Evolutionary conservation across 2,113 vertebrate species (phyloP).

Genomic region (Ceratotherium simum): DNA sequence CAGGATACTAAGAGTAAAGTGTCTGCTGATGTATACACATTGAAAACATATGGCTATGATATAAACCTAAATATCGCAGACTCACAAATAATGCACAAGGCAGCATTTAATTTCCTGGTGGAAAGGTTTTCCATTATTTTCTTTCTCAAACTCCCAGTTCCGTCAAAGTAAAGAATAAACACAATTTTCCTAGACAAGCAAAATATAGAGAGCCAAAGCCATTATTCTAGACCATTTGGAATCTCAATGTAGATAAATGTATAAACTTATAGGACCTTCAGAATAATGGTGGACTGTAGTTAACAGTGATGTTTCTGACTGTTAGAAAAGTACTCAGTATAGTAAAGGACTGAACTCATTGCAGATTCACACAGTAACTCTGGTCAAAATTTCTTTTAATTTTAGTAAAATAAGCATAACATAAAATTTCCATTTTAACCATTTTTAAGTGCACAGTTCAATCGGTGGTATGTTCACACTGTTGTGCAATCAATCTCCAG

Average conservation of each 20-base stretch:
- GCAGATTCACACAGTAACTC: neutral
- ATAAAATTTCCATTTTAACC: neutral
- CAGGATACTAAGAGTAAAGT: neutral
- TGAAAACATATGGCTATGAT: conserved; percentile 50
- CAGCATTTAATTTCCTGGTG: conserved; percentile 64
- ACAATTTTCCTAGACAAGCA: conserved; percentile 20
- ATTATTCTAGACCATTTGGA: conserved; percentile 48
- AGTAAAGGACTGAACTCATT: neutral
- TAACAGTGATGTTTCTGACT: neutral
- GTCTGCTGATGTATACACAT: conserved; percentile 24
- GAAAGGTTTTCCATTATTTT: conserved; percentile 55
- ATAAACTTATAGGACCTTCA: neutral
- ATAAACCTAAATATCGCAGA: neutral
- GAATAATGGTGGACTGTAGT: neutral
- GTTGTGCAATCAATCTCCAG: neutral
- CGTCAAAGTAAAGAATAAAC: conserved; percentile 51
- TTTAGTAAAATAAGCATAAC: neutral
- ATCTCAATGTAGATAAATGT: neutral
- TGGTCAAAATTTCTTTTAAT: neutral
- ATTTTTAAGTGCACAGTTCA: neutral
- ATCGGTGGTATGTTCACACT: neutral
- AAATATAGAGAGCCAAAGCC: neutral
- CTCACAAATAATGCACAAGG: conserved; percentile 11
- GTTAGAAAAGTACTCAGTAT: neutral
- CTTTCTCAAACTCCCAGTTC: conserved; percentile 22